Conservation (phyloP, 64 coral and sea anemone genomes). For the Pocillopora verrucosa region DNA sequence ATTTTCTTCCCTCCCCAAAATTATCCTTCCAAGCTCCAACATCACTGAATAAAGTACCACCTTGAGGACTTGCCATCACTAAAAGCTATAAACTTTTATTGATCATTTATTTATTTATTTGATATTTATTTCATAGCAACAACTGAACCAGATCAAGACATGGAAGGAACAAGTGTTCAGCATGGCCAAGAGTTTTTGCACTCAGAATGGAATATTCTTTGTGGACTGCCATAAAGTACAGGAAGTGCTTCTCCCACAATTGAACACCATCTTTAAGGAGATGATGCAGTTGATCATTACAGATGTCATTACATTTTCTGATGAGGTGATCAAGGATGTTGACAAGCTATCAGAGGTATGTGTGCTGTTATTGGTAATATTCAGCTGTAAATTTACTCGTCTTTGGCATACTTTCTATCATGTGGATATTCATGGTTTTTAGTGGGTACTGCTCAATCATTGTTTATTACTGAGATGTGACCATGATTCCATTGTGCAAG, state of each 20-base stretch:
- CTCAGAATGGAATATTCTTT: constrained; percentile 85
- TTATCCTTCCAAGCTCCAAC: too few relatives aligned
- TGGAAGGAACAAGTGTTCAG: constrained; percentile 84
- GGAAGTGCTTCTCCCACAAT: constrained; percentile 57
- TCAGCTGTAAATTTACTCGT: too few relatives aligned
- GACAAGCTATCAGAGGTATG: constrained; percentile 67
- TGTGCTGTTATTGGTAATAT: too few relatives aligned
- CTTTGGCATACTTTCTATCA: too few relatives aligned
- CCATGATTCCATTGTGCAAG: too few relatives aligned
- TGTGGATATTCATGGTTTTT: too few relatives aligned
- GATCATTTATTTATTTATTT: constrained; percentile 3
- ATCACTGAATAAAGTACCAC: too few relatives aligned
- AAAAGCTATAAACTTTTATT: too few relatives aligned
- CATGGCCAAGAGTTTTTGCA: constrained; percentile 80
- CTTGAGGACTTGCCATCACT: too few relatives aligned
- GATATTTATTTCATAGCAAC: constrained; percentile 55
- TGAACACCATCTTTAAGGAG: constrained; percentile 79
- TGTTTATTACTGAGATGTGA: too few relatives aligned
- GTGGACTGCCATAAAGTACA: constrained; percentile 78
- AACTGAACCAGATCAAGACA: constrained; percentile 73
- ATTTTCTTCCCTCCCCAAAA: too few relatives aligned
- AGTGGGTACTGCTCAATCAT: too few relatives aligned
- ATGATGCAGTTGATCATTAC: constrained; percentile 69
- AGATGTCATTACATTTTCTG: constrained; percentile 71
- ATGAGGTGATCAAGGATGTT: constrained; percentile 66